Percentiles rank a stretch among this genome's conserved stretches.
These are phyloP conservation scores for Cordylochernes scorpioides DNA, from an alignment of 2,888 invertebrate species.

Conservation along the genomic window DNA sequence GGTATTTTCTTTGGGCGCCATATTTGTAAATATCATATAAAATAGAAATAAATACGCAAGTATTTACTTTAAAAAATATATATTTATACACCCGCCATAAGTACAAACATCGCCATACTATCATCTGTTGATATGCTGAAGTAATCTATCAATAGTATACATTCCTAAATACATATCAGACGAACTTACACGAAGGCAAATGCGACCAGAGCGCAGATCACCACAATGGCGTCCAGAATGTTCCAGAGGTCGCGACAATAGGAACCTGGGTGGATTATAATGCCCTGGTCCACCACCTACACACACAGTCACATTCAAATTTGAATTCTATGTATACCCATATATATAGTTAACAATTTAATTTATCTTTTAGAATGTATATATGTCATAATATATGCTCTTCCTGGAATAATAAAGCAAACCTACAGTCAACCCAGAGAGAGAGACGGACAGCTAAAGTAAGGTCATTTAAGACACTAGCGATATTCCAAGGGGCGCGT, in stretches of 20 bases:
- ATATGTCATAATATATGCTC: too few relatives aligned
- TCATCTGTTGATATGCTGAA: not conserved
- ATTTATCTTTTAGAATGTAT: too few relatives aligned
- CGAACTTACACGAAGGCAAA: constrained; percentile 23
- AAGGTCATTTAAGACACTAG: too few relatives aligned
- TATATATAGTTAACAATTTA: not conserved
- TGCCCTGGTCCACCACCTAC: constrained; percentile 38
- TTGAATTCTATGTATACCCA: not conserved
- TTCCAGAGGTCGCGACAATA: constrained; percentile 37
- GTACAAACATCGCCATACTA: not conserved
- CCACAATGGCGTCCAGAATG: constrained; percentile 34
- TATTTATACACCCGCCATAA: not conserved
- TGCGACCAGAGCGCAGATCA: constrained; percentile 33
- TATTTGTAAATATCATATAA: not conserved
- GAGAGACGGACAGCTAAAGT: too few relatives aligned
- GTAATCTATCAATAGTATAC: not conserved
- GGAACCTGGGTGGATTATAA: constrained; percentile 41
- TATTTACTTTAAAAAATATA: not conserved
- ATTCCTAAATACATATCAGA: too few relatives aligned
- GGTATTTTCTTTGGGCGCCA: too few relatives aligned
- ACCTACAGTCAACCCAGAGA: too few relatives aligned
- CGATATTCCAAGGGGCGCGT: too few relatives aligned
- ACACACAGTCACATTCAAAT: not conserved
- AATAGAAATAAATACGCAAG: not conserved
- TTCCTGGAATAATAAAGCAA: too few relatives aligned